phyloP scores from a whole-genome alignment of 23 tunicate species.

The Ciona savignyi region DNA sequence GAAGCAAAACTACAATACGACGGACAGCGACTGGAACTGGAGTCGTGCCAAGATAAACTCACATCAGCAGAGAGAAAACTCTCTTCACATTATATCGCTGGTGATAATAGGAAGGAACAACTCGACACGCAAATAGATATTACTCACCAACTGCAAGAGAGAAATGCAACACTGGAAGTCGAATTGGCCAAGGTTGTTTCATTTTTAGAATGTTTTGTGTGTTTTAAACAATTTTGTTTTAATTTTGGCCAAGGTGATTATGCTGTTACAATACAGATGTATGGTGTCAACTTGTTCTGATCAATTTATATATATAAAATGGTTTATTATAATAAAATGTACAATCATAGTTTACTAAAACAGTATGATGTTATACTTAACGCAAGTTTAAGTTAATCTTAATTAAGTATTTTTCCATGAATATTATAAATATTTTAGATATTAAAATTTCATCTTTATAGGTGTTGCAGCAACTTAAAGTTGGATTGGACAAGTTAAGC shows the following conservation, averaged over 20 bases:
- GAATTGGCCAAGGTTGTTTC: conserved; percentile 61
- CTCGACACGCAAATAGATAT: conserved; percentile 37
- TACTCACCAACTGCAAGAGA: conserved; percentile 28
- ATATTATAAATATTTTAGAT: background rate
- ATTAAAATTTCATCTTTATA: background rate
- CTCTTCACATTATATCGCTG: conserved; percentile 18
- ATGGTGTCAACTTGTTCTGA: no score
- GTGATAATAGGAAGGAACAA: conserved; percentile 28
- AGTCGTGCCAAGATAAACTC: conserved; percentile 6
- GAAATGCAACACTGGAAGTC: conserved; percentile 48
- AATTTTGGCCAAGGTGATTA: no score
- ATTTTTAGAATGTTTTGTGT: no score
- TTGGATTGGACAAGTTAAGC: conserved; percentile 4
- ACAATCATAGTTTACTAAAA: no score
- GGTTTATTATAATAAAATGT: no score
- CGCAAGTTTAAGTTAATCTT: no score
- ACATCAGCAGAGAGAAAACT: conserved; percentile 20
- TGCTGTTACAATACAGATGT: background rate
- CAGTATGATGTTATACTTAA: no score
- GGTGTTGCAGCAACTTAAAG: conserved; percentile 19
- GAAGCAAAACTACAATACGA: conserved; percentile 16
- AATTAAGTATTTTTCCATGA: no score
- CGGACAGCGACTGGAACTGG: conserved; percentile 11
- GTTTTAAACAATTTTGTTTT: background rate
- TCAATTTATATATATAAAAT: no score